phyloP scores from a whole-genome alignment of 2,888 invertebrate genomes.

The Dione vanillae region DNA sequence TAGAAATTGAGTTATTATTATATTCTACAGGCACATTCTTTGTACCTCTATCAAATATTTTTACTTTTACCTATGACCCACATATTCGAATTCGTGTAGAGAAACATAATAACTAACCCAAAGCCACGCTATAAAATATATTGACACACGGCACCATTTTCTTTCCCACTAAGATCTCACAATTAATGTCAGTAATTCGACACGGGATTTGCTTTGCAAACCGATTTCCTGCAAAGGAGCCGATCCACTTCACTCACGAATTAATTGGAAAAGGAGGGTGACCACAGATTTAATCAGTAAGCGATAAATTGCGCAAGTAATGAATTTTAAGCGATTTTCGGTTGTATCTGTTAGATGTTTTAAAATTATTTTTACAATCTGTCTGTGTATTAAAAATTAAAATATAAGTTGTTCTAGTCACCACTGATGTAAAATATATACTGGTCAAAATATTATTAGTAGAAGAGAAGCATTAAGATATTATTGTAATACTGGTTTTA shows the following conservation, averaged over 20 bases:
- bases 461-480: too few relatives aligned
- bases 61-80: too few relatives aligned
- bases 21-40: too few relatives aligned
- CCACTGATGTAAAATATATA: too few relatives aligned
- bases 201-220: conserved; percentile 59
- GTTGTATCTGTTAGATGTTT: background rate
- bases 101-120: conserved; percentile 2
- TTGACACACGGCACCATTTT: conserved; percentile 45
- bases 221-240: conserved; percentile 58
- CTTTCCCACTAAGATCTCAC: conserved; percentile 50
- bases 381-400: too few relatives aligned
- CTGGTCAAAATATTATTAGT: too few relatives aligned
- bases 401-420: too few relatives aligned
- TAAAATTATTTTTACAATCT: too few relatives aligned
- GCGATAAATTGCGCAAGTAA: conserved; percentile 40
- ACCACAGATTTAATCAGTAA: conserved; percentile 60
- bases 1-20: too few relatives aligned
- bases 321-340: conserved; percentile 35
- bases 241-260: conserved; percentile 57
- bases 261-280: conserved; percentile 66
- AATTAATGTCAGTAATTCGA: conserved; percentile 56
- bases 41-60: too few relatives aligned
- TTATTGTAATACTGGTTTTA: too few relatives aligned
- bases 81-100: background rate
- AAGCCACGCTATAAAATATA: conserved; percentile 33